phyloP scores from a whole-genome alignment of 2,888 invertebrate species.

The Troides aeacus region DNA sequence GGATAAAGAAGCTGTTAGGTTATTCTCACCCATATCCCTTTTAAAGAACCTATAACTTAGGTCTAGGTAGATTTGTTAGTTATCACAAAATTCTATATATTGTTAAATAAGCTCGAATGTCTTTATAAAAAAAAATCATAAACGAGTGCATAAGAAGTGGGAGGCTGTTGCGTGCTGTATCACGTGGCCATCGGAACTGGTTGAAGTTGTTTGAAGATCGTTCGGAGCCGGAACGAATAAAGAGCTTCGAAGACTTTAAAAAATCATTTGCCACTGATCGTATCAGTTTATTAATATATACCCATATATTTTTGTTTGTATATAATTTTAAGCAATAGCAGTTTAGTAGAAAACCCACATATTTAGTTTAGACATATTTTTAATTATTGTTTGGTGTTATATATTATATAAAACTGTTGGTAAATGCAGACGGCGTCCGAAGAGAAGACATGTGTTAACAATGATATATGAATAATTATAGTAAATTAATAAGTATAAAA shows the following conservation, averaged over 20 bases:
- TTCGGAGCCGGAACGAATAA: slow-evolving; percentile 5
- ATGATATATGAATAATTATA: no score
- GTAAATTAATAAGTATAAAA: no score
- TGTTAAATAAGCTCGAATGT: neutral
- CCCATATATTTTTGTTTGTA: neutral
- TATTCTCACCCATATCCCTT: no score
- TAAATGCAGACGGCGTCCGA: no score
- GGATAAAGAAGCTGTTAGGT: no score
- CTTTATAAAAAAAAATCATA: slow-evolving; percentile 13
- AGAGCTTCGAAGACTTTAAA: slow-evolving; percentile 16
- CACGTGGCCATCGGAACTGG: slow-evolving; percentile 23
- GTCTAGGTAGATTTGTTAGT: neutral
- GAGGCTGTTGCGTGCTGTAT: slow-evolving; percentile 25
- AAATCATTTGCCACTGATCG: neutral
- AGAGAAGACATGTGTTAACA: no score
- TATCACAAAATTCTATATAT: neutral
- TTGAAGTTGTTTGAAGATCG: slow-evolving; percentile 23
- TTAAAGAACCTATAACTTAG: neutral
- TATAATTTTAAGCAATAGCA: neutral
- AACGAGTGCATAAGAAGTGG: slow-evolving; percentile 16
- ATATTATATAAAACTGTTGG: no score
- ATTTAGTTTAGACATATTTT: no score
- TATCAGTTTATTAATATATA: neutral
- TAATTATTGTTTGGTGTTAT: no score
- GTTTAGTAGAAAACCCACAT: no score